Base-by-base conservation (phyloP, 2,113 vertebrate species). In the Helogale parvula region DNA sequence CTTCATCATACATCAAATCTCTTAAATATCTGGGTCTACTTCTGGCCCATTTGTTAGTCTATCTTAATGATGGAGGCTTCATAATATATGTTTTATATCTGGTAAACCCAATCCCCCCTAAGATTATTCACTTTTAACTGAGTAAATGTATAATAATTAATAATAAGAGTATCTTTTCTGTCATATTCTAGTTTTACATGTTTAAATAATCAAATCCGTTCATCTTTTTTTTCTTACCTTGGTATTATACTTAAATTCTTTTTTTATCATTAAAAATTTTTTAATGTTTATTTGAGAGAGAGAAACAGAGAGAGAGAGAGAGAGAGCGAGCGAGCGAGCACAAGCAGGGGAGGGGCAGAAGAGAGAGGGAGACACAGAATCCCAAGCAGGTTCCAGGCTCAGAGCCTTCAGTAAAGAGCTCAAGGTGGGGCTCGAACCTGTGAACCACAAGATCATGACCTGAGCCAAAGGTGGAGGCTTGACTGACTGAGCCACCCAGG, bases 131-230 rank as follows among this genome's bases (percentile, higher is more conserved):
- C 35, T 92, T 76, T 88, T 69, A 85, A 66, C 33, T 91, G 29
- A 77, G n/a, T 29, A 93, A 91, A 52, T 41, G 14, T 57, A 38
- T 60, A 57, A 84, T 54, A 91, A 87, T 93, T 57, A 80, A 47
- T 57, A 80, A 47, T 63, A 88, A 83, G 11, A 11, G 35, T 65
- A 21, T 80, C 79, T 69, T 81, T 97, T 76, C 50, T 82, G 1
- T 2, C 41, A 93, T 35, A 79, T 47, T 88, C 10, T 52, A 94
- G 13, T 41, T 94, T 90, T 60, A 72, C 2, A 89, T 90, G 38
- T 79, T 93, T 90, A 90, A 93, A 74, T 83, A 81, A 94, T 71
- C 54, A 60, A 77, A 88, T 76, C 33, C 92, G 29, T 65, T 84
- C 27, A 88, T 94, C 23, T 88, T 45, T 76, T 76, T 89, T 93